Evolutionary conservation across 2,888 invertebrate genomes (phyloP).

Genomic region (Drosophila subquinaria): DNA sequence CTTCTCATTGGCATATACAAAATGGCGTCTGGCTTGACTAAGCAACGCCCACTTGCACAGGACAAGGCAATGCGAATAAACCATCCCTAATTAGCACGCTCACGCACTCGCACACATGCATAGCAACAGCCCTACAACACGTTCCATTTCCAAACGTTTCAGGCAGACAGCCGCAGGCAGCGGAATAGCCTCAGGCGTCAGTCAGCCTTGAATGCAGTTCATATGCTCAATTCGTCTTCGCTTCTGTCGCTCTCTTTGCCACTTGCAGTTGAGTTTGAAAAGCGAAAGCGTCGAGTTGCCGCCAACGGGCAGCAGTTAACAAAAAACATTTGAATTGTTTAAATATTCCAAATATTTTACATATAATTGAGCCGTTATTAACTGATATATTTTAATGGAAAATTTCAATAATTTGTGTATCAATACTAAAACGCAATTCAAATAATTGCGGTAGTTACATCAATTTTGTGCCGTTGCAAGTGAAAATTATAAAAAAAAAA

Average conservation of each 20-base stretch:
- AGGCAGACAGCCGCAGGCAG: constrained; percentile 12
- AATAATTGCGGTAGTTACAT: constrained; percentile 4
- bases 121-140: constrained; percentile 13
- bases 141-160: constrained; percentile 53
- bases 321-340: not conserved
- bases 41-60: constrained; percentile 61
- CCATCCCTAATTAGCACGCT: constrained; percentile 70
- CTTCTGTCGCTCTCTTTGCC: constrained; percentile 50
- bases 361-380: not conserved
- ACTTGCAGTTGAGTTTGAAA: constrained; percentile 72
- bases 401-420: not conserved
- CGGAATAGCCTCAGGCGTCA: constrained; percentile 34
- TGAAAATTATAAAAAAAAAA: not conserved
- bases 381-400: constrained; percentile 9
- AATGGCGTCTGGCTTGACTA: constrained; percentile 72
- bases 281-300: constrained; percentile 69
- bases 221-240: constrained; percentile 37
- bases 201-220: constrained; percentile 55
- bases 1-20: constrained; percentile 56
- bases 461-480: not conserved
- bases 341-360: not conserved
- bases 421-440: not conserved
- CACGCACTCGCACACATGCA: not conserved
- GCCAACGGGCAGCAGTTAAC: constrained; percentile 23
- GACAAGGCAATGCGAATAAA: constrained; percentile 64